Percentiles rank a stretch among this genome's conserved stretches.
phyloP scores from a whole-genome alignment of 2,888 invertebrate species.

The Octonoba sinensis region DNA sequence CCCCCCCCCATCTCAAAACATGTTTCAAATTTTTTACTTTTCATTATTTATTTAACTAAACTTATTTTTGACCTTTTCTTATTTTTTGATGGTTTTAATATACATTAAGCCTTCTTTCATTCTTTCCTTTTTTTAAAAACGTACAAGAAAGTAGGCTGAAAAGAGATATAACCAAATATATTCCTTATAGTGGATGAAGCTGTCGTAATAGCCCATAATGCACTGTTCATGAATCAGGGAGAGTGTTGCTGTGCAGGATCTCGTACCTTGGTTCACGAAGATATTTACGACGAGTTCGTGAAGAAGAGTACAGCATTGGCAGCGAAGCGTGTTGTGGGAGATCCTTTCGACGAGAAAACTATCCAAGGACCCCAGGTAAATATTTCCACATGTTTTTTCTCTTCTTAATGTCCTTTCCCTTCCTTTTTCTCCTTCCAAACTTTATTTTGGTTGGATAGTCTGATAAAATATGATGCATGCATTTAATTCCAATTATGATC shows the following conservation, averaged over 20 bases:
- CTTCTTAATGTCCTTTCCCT: background rate
- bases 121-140: too few species aligned
- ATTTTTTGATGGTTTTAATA: too few species aligned
- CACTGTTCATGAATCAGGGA: slow-evolving; percentile 71
- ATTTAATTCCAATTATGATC: too few species aligned
- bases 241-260: slow-evolving; percentile 72
- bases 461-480: too few species aligned
- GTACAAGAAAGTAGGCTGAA: too few species aligned
- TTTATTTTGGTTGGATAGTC: background rate
- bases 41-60: too few species aligned
- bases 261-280: slow-evolving; percentile 72
- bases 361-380: slow-evolving; percentile 68
- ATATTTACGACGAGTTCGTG: slow-evolving; percentile 73
- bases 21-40: too few species aligned
- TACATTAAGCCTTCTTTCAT: too few species aligned
- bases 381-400: background rate
- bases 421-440: background rate
- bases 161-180: too few species aligned
- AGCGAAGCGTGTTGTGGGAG: slow-evolving; percentile 68
- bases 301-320: slow-evolving; percentile 67
- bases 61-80: too few species aligned
- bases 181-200: slow-evolving; percentile 67
- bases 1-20: too few species aligned
- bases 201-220: slow-evolving; percentile 68
- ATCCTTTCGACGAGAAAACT: slow-evolving; percentile 68